Evolutionary conservation across 2,888 invertebrate species (phyloP), one percentile per base, ranked within the genome.

Genomic region (Ectemnius cavifrons): DNA sequence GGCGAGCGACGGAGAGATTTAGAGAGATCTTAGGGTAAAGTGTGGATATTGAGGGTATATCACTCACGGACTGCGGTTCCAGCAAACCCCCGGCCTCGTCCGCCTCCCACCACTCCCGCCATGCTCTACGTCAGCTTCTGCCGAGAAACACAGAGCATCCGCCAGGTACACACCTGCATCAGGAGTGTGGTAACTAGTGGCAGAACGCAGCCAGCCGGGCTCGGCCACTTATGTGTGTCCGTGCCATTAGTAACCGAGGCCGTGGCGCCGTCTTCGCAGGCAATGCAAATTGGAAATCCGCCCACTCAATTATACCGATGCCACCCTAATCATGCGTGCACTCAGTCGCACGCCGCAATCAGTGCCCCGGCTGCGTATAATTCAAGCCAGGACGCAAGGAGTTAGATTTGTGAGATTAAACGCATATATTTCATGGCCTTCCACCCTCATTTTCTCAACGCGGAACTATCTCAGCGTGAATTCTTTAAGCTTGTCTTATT

Each of bases 11-110:
- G 73, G 79, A 75, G 84, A 87, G 87, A 89, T 89, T 89, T 88
- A 88, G 86, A 82, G 83, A 89, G 87, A 89, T 89, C 85, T 88
- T 84, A 82, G 83, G 82, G 85, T 89, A 85, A 88, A 87, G 87
- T 89, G 89, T 88, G 85, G 87, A 89, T 88, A 89, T 89, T 87
- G 88, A 87, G 88, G 89, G 86, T 86, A 86, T 89, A 88, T 89
- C 87, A 88, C 87, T 89, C 89, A 89, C 85, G 82, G 80, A 78
- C 68, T 85, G 89, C 76, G 89, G 89, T 88, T 84, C 75, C 84
- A 77, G 78, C 81, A 79, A 74, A 75, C 66, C 71, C 23, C 27
- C 49, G 60, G 52, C 27, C 59, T 23, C 60, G 18, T 47, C 45
- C 45, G 61, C 58, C 27, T 59, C 68, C 58, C 67, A 57, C 57